Evolutionary conservation across 2,888 invertebrate species (phyloP), one percentile per base, ranked within the genome.

Genomic region (Sesamia inferens): DNA sequence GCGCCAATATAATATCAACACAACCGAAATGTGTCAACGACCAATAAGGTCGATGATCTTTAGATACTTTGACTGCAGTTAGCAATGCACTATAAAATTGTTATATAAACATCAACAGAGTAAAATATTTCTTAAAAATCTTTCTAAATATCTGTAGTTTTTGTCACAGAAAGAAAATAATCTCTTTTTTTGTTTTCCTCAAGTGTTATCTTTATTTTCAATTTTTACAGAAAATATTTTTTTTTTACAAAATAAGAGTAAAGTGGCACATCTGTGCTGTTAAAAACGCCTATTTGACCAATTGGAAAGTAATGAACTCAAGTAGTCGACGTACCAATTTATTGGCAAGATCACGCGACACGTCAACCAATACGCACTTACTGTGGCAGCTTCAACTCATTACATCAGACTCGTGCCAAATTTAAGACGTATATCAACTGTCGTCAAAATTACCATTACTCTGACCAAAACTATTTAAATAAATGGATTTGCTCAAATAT

Each of bases 21-120:
- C 79, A 75, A 79, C 80, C 78, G 86, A 87, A 87, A 88, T 84
- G 82, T 84, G 87, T 83, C 81, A 89, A 88, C 81, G 88, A 81
- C 85, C 87, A 86, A 84, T 74, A 71, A 85, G 92, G 90, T 91
- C 91, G 87, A 78, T 84, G 89, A 91, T 88, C 90, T 91, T 87
- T 79, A 13, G 42, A 76, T 77, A 70, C 77, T 79, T 82, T 64
- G 8, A 79, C 54, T 58, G 19, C 55, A 68, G 14, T 59, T 42
- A 39, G 72, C 39, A 70, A n/a, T 62, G 22, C 31, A 42, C 6
- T 71, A n/a, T 58, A 58, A 62, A 61, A 63, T 22, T 44, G 48
- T 19, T 10, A 24, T 1, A 19, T 42, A 66, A 22, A 16, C 16
- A 59, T 54, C 11, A 10, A 19, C 58, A 19, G 1, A 39, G 31